Conservation (phyloP, 2,888 invertebrate genomes). For the Ophion ventricosus region DNA sequence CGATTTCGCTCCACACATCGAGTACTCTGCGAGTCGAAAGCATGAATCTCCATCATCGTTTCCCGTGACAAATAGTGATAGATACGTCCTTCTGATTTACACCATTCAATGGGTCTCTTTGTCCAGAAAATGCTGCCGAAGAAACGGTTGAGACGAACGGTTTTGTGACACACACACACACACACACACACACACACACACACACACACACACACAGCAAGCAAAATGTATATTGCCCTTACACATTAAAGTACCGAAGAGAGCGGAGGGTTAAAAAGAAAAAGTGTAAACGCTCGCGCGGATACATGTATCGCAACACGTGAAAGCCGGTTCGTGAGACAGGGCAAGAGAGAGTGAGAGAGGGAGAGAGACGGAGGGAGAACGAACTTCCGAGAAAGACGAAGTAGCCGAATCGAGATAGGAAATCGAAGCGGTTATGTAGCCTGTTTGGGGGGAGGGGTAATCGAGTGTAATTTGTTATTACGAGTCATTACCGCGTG, state of each 20-base stretch:
- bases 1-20: neutral
- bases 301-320: conserved; percentile 15
- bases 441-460: conserved; percentile 45
- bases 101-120: conserved; percentile 2
- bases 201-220: neutral
- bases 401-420: conserved; percentile 60
- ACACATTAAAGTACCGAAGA: conserved; percentile 16
- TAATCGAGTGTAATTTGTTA: conserved; percentile 68
- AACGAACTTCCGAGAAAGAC: conserved; percentile 53
- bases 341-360: neutral
- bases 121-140: neutral
- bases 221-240: neutral
- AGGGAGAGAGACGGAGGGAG: conserved; percentile 10
- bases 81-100: conserved; percentile 10
- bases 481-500: conserved; percentile 68
- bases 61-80: neutral
- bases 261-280: conserved; percentile 17
- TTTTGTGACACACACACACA: neutral
- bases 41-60: neutral
- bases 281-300: conserved; percentile 14
- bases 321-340: neutral
- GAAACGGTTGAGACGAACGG: conserved; percentile 7
- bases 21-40: neutral
- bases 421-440: conserved; percentile 56
- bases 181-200: neutral